Evolutionary conservation across 2,113 vertebrate genomes (phyloP).

Genomic region (Callopanchax toddi): DNA sequence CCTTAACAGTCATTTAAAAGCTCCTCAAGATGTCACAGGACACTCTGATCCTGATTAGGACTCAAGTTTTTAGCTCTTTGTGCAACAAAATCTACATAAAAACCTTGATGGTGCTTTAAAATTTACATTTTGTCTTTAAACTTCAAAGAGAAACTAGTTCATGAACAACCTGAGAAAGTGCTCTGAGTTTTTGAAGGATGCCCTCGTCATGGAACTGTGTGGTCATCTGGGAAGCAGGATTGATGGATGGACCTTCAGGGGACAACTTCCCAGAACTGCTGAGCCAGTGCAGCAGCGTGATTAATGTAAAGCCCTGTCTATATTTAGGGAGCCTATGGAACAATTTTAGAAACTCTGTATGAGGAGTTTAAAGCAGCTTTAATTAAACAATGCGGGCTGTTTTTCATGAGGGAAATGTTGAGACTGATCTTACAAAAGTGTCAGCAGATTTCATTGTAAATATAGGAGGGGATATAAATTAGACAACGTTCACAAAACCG

Average conservation of each 20-base stretch:
- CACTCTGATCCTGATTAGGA: slow-evolving; percentile 34
- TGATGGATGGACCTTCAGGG: slow-evolving; percentile 72
- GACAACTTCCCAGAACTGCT: slow-evolving; percentile 60
- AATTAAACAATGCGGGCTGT: background rate
- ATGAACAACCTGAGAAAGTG: background rate
- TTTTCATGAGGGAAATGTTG: background rate
- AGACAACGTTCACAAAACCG: too few relatives aligned
- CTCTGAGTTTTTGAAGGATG: slow-evolving; percentile 36
- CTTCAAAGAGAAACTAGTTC: background rate
- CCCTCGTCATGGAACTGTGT: slow-evolving; percentile 16
- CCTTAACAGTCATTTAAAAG: slow-evolving; percentile 49
- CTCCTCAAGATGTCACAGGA: slow-evolving; percentile 51
- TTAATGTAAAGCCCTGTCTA: slow-evolving; percentile 53
- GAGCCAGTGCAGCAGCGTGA: slow-evolving; percentile 47
- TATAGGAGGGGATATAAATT: too few relatives aligned
- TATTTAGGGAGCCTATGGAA: slow-evolving; percentile 41
- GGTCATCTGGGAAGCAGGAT: slow-evolving; percentile 56
- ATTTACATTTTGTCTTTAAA: background rate
- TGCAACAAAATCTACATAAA: slow-evolving; percentile 29
- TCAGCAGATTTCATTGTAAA: slow-evolving; percentile 10
- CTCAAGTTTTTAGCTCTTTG: slow-evolving; percentile 17
- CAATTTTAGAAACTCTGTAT: slow-evolving; percentile 4
- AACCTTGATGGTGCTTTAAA: slow-evolving; percentile 7
- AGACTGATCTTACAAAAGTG: background rate
- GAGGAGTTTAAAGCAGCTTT: background rate